phyloP scores from a whole-genome alignment of 2,797 vertebrate species.

The Chelon auratus region DNA sequence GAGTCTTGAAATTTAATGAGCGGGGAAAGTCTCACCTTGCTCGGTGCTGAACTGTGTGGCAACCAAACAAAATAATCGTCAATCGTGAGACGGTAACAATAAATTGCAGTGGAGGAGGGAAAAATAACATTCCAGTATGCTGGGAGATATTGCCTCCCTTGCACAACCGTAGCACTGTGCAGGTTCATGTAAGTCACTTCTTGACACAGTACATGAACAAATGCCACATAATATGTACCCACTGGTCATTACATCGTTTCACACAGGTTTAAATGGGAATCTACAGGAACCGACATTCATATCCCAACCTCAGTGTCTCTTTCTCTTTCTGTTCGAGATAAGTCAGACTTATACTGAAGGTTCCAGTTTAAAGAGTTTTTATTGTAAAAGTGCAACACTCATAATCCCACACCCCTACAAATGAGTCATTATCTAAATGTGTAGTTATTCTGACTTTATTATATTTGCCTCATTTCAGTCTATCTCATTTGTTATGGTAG shows the following conservation, averaged over 20 bases:
- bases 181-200: constrained; percentile 18
- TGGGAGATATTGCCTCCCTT: constrained; percentile 39
- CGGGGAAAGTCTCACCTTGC: constrained; percentile 36
- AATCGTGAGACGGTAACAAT: constrained; percentile 63
- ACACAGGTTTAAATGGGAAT: constrained; percentile 6
- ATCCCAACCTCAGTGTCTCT: neutral
- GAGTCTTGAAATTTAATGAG: constrained; percentile 68
- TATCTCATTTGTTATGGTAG: constrained; percentile 18
- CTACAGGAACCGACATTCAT: constrained; percentile 6
- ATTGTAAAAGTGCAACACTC: neutral
- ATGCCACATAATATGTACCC: constrained; percentile 9
- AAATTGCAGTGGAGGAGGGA: constrained; percentile 50
- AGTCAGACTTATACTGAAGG: neutral
- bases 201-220: neutral
- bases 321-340: neutral
- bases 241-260: neutral
- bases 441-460: constrained; percentile 31
- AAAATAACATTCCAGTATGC: constrained; percentile 27
- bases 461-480: constrained; percentile 42
- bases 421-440: constrained; percentile 45
- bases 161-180: constrained; percentile 16
- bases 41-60: constrained; percentile 45
- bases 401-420: constrained; percentile 38
- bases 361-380: constrained; percentile 8
- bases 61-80: constrained; percentile 57